Evolutionary conservation across 2,797 vertebrate genomes (phyloP).

Genomic region (Ibycter americanus): DNA sequence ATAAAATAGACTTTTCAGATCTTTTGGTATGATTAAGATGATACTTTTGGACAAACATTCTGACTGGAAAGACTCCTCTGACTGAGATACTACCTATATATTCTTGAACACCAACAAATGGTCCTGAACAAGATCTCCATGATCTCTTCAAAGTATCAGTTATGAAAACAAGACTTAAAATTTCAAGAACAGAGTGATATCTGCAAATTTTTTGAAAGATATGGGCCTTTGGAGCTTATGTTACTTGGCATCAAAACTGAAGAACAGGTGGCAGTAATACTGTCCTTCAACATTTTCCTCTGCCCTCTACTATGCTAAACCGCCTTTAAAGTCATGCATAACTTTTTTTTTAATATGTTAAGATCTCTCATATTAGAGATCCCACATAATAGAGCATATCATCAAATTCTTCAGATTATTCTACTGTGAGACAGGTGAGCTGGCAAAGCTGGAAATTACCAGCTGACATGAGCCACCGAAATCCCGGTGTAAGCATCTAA

Average conservation of each 20-base stretch:
- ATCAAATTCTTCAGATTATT: not conserved
- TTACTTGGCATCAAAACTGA: not conserved
- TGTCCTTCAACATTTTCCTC: not conserved
- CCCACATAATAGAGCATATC: not conserved
- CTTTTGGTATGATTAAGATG: not conserved
- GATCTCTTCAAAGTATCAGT: not conserved
- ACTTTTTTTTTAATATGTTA: not conserved
- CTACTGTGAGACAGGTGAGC: not conserved
- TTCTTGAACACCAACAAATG: not conserved
- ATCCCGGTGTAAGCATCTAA: not conserved
- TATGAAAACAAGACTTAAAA: not conserved
- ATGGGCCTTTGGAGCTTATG: not conserved
- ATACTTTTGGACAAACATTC: not conserved
- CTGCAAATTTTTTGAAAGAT: not conserved
- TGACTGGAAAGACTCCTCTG: not conserved
- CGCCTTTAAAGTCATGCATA: not conserved
- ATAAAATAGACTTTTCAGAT: not conserved
- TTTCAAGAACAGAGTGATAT: not conserved
- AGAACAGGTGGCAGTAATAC: not conserved
- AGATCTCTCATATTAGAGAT: not conserved
- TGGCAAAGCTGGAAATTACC: not conserved
- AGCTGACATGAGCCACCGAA: not conserved
- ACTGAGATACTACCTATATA: not conserved
- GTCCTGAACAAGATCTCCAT: not conserved
- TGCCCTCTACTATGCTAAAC: not conserved